Evolutionary conservation across 2,113 vertebrate species (phyloP).

Genomic region (Semnopithecus entellus): DNA sequence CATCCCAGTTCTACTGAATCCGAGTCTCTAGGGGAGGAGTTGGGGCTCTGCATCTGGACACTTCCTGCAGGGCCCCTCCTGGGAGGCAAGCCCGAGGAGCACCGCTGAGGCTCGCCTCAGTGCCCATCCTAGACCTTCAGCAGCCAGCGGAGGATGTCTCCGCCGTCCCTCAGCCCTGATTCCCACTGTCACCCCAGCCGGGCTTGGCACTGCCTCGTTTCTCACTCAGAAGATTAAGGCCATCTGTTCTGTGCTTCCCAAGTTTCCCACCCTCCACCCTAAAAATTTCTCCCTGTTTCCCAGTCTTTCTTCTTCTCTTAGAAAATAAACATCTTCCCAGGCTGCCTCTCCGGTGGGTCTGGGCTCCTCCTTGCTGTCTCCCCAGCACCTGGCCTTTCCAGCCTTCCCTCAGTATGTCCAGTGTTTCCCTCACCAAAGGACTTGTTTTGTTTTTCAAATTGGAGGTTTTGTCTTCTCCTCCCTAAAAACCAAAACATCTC

Average conservation of each 20-base stretch:
- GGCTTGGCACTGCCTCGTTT: not conserved
- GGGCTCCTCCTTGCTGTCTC: not conserved
- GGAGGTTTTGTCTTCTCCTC: not conserved
- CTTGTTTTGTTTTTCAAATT: not conserved
- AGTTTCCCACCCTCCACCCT: not conserved
- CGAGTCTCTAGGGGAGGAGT: not conserved
- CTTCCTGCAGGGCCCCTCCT: not conserved
- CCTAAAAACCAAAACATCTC: not conserved
- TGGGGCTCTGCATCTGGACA: not conserved
- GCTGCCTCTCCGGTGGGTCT: not conserved
- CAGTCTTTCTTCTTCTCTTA: not conserved
- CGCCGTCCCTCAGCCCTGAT: not conserved
- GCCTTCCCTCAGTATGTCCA: not conserved
- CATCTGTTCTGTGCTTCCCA: slow-evolving; percentile 25
- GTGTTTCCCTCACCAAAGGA: not conserved
- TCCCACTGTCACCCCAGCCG: not conserved
- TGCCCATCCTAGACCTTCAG: not conserved
- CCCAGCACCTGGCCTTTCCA: not conserved
- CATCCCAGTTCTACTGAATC: not conserved
- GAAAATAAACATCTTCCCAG: slow-evolving; percentile 9
- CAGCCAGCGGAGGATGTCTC: not conserved
- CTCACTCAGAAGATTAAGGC: slow-evolving; percentile 27
- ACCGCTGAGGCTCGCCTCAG: not conserved
- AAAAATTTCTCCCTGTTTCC: not conserved
- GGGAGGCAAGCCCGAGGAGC: not conserved